Base-by-base conservation (phyloP, 2,797 vertebrate genomes). In the Enteromius argenteus region DNA sequence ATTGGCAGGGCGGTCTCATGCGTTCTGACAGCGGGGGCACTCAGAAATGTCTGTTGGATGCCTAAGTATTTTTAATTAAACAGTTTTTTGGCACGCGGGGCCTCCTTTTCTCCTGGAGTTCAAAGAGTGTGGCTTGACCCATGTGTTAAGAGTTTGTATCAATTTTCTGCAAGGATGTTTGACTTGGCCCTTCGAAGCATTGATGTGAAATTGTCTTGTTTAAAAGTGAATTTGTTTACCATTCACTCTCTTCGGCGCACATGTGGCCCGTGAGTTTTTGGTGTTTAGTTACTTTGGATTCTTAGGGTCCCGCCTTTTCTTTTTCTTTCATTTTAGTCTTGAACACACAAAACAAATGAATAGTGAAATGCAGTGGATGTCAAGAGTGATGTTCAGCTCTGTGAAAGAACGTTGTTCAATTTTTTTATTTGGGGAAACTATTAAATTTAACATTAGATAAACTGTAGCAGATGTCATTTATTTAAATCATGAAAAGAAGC, bases 61-160 rank as follows among this genome's bases (percentile, higher is more conserved):
- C 90, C 87, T 93, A 94, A 94, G 93, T 94, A 93, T 93, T 93
- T 95, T 94, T 95, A 95, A 95, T 96, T 93, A 94, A 95, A 94
- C 94, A 93, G 91, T 88, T 91, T 90, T 93, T 84, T 91, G 89
- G 88, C 90, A 87, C 87, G 74, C 80, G 69, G 89, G 56, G 87
- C 14, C 62, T 62, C 87, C 87, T 91, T 89, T 92, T 87, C 87
- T 89, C 87, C 87, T 13, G 79, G 11, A 92, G 92, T 94, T 96
- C 94, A 95, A 95, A 96, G 94, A 81, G 89, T 87, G 84, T 58
- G 49, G 86, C 89, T 87, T 93, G 94, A 95, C 93, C 94, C 95
- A 94, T 94, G 94, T 95, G 94, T 93, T 95, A 91, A 94, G 94
- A 94, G 93, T 95, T 94, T 95, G 94, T 93, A 95, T 96, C 94